phyloP scores from a whole-genome alignment of 1,140 invertebrate species.

The Pogonus chalceus region DNA sequence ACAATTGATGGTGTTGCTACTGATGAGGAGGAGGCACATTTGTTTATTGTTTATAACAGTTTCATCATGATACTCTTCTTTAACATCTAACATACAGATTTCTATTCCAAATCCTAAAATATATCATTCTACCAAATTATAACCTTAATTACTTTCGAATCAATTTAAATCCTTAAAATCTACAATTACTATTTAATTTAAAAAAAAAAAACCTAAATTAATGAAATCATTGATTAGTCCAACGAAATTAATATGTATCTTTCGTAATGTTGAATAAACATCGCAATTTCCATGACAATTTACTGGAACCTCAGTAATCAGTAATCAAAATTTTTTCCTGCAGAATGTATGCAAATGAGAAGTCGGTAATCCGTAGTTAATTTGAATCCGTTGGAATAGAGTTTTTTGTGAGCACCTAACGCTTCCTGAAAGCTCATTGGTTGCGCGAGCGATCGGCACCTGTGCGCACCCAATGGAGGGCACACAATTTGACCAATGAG shows the following conservation, averaged over 20 bases:
- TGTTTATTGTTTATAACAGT: too few relatives aligned
- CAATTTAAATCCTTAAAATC: too few relatives aligned
- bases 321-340: background rate
- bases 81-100: too few relatives aligned
- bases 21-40: too few relatives aligned
- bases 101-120: too few relatives aligned
- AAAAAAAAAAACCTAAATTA: too few relatives aligned
- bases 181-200: too few relatives aligned
- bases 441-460: background rate
- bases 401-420: background rate
- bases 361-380: background rate
- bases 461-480: background rate
- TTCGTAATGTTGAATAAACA: background rate
- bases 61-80: too few relatives aligned
- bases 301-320: background rate
- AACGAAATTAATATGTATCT: background rate
- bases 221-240: background rate
- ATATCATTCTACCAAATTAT: too few relatives aligned
- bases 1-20: too few relatives aligned
- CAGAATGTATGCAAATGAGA: background rate
- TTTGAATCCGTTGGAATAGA: background rate
- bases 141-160: too few relatives aligned
- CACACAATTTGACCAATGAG: background rate
- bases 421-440: background rate
- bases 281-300: background rate